Evolutionary conservation across 2,113 vertebrate genomes (phyloP), one percentile per base, ranked within the genome.

Genomic region (Oceanodroma tethys): DNA sequence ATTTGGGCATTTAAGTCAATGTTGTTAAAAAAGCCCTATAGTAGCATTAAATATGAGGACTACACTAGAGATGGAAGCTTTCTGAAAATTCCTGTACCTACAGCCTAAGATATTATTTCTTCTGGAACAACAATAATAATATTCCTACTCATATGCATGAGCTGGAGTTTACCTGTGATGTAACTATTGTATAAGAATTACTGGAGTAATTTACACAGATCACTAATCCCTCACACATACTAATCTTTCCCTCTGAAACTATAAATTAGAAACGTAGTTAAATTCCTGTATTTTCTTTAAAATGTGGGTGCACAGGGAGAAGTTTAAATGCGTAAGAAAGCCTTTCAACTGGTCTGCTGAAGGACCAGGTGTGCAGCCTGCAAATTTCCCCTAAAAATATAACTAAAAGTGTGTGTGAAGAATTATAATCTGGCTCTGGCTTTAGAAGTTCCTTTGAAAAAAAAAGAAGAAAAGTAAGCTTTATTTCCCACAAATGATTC

Each of bases 401-500:
- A 91, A 47, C 48, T 67, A 88, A 81, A 83, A 30, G 30, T 74
- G 20, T 13, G 43, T 78, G 80, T 81, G 50, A 84, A 76, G 45
- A 68, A 81, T 76, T 76, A 80, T 25, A 88, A 66, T 25, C 21
- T 53, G 50, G 19, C 4, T 89, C 58, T 93, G 70, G 23, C 86
- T 97, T 95, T 80, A 84, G 72, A 91, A 84, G 26, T 25, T 45
- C 34, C 29, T 97, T 84, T 27, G 22, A 43, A 70, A 36, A 47
- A 48, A 13, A 25, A 10, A 30, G 4, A 15, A n/a, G 9, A 95
- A 93, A 95, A 91, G 45, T 58, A 87, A 89, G 32, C 40, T 97
- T 97, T 97, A 96, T 96, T 97, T 97, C 91, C 88, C 92, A 95
- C 89, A 93, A 97, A 95, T 93, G 80, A 96, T 79, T 94, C 3